phyloP scores from a whole-genome alignment of 2,888 invertebrate species.

The Amphimallon solstitiale region DNA sequence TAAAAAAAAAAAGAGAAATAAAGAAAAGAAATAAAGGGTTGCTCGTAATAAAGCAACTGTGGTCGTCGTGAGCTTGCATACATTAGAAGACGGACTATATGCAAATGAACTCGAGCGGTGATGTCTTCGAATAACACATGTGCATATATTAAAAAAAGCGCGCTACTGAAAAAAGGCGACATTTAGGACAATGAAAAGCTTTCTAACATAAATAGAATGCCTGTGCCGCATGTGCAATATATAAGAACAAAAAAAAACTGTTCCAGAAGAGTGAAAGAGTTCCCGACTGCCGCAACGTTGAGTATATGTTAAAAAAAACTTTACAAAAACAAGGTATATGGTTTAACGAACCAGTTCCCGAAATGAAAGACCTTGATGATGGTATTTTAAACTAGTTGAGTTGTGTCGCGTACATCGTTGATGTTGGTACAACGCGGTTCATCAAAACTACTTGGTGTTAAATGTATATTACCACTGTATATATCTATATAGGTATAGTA shows the following conservation, averaged over 20 bases:
- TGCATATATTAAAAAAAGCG: constrained; percentile 39
- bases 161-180: constrained; percentile 22
- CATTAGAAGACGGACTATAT: constrained; percentile 53
- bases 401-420: constrained; percentile 30
- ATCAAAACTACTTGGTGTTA: constrained; percentile 31
- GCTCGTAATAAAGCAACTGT: constrained; percentile 48
- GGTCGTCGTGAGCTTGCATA: constrained; percentile 56
- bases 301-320: constrained; percentile 50
- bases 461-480: constrained; percentile 7
- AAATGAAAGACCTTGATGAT: constrained; percentile 35
- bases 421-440: constrained; percentile 21
- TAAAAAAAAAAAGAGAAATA: constrained; percentile 16
- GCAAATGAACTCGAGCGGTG: constrained; percentile 51
- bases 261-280: constrained; percentile 15
- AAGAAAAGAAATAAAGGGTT: constrained; percentile 45
- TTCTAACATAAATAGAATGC: constrained; percentile 22
- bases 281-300: constrained; percentile 39
- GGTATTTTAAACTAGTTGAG: constrained; percentile 28
- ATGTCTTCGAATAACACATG: constrained; percentile 55
- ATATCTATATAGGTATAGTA: constrained; percentile 45
- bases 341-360: constrained; percentile 37
- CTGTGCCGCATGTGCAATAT: constrained; percentile 28
- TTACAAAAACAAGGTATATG: constrained; percentile 52
- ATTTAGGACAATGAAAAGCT: constrained; percentile 29
- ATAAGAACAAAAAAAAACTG: constrained; percentile 51